These are phyloP conservation scores for Amphilophus citrinellus DNA, from an alignment of 2,113 vertebrate genomes.

Conservation along the genomic window DNA sequence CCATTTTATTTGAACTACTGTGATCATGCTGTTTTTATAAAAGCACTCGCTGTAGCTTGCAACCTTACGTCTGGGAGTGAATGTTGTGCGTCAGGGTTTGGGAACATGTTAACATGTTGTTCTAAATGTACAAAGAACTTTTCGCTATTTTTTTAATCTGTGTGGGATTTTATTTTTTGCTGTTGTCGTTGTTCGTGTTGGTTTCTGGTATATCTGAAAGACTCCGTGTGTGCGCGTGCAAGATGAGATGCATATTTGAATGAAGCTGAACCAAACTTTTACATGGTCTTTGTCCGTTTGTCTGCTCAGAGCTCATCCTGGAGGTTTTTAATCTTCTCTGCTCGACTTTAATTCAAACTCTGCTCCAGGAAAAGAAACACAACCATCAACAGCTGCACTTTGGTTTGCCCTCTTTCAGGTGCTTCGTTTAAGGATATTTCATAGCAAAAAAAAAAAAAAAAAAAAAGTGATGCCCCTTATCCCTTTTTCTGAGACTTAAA, in stretches of 20 bases:
- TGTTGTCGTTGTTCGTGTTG: slow-evolving; percentile 43
- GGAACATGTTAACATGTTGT: slow-evolving; percentile 41
- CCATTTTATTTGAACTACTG: slow-evolving; percentile 76
- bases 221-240: slow-evolving; percentile 27
- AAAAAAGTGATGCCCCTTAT: background rate
- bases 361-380: background rate
- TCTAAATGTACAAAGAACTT: slow-evolving; percentile 71
- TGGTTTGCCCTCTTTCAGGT: slow-evolving; percentile 7
- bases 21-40: slow-evolving; percentile 72
- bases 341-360: slow-evolving; percentile 10
- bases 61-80: slow-evolving; percentile 54
- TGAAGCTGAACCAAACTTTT: slow-evolving; percentile 76
- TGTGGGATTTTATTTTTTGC: slow-evolving; percentile 45
- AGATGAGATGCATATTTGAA: slow-evolving; percentile 67
- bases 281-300: slow-evolving; percentile 57
- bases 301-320: slow-evolving; percentile 27
- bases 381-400: background rate
- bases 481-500: slow-evolving; percentile 6
- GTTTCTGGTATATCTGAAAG: slow-evolving; percentile 66
- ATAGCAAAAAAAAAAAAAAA: slow-evolving; percentile 37
- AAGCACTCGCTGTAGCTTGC: slow-evolving; percentile 74
- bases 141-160: slow-evolving; percentile 75
- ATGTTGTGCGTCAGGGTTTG: slow-evolving; percentile 41
- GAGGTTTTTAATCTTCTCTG: slow-evolving; percentile 14
- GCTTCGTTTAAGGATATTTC: slow-evolving; percentile 11